Conservation (phyloP, 1,140 invertebrate species). For the Drosophila miranda region DNA sequence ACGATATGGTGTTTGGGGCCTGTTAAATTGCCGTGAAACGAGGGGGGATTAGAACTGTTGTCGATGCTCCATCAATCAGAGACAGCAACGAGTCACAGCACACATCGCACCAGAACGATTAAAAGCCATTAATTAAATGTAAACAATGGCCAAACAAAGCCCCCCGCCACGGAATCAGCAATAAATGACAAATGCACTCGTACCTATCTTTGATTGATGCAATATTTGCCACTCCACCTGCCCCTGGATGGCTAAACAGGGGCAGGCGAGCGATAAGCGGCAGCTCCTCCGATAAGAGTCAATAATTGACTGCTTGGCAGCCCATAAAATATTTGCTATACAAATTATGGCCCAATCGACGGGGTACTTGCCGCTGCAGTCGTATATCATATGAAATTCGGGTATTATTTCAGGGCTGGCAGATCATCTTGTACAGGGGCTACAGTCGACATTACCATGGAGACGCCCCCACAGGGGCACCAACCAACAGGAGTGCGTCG, state of each 20-base stretch:
- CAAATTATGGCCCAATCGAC: neutral
- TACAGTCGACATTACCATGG: neutral
- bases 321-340: constrained; percentile 27
- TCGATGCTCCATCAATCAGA: too few species aligned
- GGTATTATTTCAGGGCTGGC: too few species aligned
- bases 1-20: too few species aligned
- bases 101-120: neutral
- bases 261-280: constrained; percentile 1
- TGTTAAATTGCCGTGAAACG: too few species aligned
- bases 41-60: too few species aligned
- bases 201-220: constrained; percentile 19
- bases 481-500: constrained; percentile 49
- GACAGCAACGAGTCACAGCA: neutral
- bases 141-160: constrained; percentile 11
- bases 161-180: neutral
- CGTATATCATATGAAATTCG: too few species aligned
- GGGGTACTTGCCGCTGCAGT: too few species aligned
- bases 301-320: constrained; percentile 3
- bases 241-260: neutral
- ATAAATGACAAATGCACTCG: constrained; percentile 19
- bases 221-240: neutral
- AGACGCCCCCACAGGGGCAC: neutral
- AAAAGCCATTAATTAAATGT: constrained; percentile 16
- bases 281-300: constrained; percentile 25
- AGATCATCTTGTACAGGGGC: too few species aligned